A percentile compares a stretch with the other conserved stretches of the same genome.
phyloP scores from a whole-genome alignment of 2,113 vertebrate genomes.

The Calyptommatus sinebrachiatus region DNA sequence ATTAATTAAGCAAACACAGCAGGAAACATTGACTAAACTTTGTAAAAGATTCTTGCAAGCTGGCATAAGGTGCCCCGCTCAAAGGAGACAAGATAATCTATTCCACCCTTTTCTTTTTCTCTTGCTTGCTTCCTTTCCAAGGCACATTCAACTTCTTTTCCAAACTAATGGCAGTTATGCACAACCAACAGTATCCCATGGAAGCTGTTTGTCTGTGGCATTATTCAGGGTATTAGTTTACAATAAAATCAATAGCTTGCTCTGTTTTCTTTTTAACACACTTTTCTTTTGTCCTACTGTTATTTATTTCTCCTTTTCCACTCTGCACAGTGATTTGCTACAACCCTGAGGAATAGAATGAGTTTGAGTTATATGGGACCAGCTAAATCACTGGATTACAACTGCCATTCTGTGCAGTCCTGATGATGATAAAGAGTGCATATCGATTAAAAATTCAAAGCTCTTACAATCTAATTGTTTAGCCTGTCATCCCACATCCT shows the following conservation, averaged over 20 bases:
- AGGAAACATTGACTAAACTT: neutral
- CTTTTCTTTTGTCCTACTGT: slow-evolving; percentile 11
- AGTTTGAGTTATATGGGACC: neutral
- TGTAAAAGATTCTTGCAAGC: neutral
- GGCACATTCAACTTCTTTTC: neutral
- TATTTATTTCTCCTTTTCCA: slow-evolving; percentile 18
- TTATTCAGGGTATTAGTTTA: neutral
- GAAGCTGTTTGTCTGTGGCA: neutral
- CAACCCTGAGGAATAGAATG: slow-evolving; percentile 1
- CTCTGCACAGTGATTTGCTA: neutral
- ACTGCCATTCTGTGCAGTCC: slow-evolving; percentile 5
- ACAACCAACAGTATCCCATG: neutral
- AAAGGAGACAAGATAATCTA: neutral
- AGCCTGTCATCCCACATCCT: neutral
- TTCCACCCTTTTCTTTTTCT: neutral
- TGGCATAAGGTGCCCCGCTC: neutral
- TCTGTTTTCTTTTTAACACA: neutral
- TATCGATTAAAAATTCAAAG: slow-evolving; percentile 39
- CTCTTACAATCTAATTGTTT: slow-evolving; percentile 8
- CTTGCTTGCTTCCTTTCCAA: slow-evolving; percentile 6
- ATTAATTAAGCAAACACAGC: slow-evolving; percentile 2
- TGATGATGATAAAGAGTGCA: slow-evolving; percentile 8
- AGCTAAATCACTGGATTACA: slow-evolving; percentile 29
- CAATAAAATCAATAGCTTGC: neutral
- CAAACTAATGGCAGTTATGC: neutral